These are phyloP conservation scores for Pseudomyrmex pallidus DNA, from an alignment of 1,140 invertebrate species.

Conservation along the genomic window DNA sequence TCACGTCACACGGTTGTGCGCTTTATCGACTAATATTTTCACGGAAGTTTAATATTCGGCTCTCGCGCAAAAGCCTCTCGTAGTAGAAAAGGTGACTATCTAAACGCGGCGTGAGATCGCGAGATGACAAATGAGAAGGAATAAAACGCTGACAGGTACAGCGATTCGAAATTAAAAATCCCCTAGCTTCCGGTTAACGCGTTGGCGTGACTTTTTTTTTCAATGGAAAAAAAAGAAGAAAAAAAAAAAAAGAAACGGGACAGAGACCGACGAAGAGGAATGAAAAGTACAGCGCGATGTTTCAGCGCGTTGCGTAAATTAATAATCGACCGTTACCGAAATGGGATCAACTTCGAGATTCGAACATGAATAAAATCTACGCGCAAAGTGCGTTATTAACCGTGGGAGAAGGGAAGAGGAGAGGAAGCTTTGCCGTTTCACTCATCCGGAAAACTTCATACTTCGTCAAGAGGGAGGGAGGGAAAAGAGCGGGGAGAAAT, in stretches of 20 bases:
- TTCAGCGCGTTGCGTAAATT: conserved; percentile 19
- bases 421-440: neutral
- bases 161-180: conserved; percentile 57
- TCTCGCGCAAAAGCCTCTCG: neutral
- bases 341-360: neutral
- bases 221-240: neutral
- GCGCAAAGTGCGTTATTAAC: neutral
- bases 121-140: conserved; percentile 38
- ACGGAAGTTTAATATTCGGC: conserved; percentile 27
- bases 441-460: neutral
- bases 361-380: neutral
- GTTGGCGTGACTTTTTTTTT: neutral
- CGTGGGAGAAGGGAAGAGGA: too few relatives aligned
- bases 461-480: neutral
- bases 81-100: neutral
- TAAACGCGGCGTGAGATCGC: conserved; percentile 9
- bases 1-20: neutral
- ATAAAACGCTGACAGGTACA: conserved; percentile 45
- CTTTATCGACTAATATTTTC: conserved; percentile 10
- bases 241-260: neutral
- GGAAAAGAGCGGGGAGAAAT: too few relatives aligned
- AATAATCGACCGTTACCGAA: conserved; percentile 39
- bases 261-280: neutral
- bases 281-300: neutral
- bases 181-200: conserved; percentile 18